These are phyloP conservation scores for Rhyacophila evoluta DNA, from an alignment of 2,888 invertebrate species.

Conservation along the genomic window DNA sequence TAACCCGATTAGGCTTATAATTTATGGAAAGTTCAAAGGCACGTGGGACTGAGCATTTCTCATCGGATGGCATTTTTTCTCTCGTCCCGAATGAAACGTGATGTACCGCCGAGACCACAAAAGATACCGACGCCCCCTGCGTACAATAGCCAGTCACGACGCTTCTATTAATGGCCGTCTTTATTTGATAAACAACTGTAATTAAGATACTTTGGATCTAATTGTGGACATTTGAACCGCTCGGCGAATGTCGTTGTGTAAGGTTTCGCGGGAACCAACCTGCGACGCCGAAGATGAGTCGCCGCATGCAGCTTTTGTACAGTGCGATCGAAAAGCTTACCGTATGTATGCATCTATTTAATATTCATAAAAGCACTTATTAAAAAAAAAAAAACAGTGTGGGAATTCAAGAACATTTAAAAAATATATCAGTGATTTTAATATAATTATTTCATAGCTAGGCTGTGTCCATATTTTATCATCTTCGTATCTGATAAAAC, in stretches of 20 bases:
- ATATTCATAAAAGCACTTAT: too few relatives aligned
- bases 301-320: neutral
- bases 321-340: neutral
- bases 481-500: too few relatives aligned
- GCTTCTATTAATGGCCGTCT: conserved; percentile 49
- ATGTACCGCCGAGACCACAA: conserved; percentile 43
- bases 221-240: conserved; percentile 47
- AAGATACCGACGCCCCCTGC: conserved; percentile 42
- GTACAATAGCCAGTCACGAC: conserved; percentile 43
- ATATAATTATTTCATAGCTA: too few relatives aligned
- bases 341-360: too few relatives aligned
- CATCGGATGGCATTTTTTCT: conserved; percentile 50
- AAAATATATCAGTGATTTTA: too few relatives aligned
- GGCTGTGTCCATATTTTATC: too few relatives aligned
- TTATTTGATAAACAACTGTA: conserved; percentile 52
- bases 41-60: conserved; percentile 50
- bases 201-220: conserved; percentile 52
- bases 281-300: conserved; percentile 4
- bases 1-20: conserved; percentile 48
- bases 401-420: too few relatives aligned
- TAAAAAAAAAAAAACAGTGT: too few relatives aligned
- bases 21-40: conserved; percentile 53
- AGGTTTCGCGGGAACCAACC: conserved; percentile 17
- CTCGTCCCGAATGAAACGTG: conserved; percentile 44
- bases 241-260: conserved; percentile 35